Conservation (phyloP, 2,888 invertebrate genomes). For the Marasmarcha lunaedactyla region DNA sequence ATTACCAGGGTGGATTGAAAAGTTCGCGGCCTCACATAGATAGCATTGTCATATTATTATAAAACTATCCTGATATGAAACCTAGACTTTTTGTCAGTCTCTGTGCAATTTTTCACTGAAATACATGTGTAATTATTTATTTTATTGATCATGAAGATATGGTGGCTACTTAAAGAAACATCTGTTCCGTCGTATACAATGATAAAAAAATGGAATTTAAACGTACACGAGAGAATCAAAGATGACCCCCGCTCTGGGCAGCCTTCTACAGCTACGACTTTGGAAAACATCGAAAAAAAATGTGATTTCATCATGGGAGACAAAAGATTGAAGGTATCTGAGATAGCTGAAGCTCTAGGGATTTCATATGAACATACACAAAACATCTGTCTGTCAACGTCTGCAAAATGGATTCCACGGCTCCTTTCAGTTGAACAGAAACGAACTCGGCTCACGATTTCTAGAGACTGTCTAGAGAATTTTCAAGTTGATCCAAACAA, state of each 20-base stretch:
- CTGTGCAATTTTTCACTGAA: too few relatives aligned
- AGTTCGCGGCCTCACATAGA: too few relatives aligned
- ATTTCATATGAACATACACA: constrained; percentile 8
- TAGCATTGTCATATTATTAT: too few relatives aligned
- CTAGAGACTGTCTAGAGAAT: constrained; percentile 11
- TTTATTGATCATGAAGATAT: constrained; percentile 8
- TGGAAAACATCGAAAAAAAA: constrained; percentile 13
- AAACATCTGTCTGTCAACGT: constrained; percentile 10
- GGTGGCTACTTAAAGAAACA: constrained; percentile 6
- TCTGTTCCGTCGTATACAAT: constrained; percentile 13
- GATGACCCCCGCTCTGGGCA: constrained; percentile 13
- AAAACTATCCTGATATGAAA: too few relatives aligned
- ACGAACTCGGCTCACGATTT: constrained; percentile 9
- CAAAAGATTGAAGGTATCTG: constrained; percentile 13
- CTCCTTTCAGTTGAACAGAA: constrained; percentile 12
- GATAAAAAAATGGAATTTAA: constrained; percentile 16
- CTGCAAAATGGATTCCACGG: constrained; percentile 11
- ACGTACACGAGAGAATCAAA: constrained; percentile 14
- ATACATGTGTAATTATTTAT: too few relatives aligned
- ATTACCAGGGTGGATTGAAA: too few relatives aligned
- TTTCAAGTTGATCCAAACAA: constrained; percentile 8
- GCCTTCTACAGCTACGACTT: constrained; percentile 1
- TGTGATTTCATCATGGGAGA: constrained; percentile 13
- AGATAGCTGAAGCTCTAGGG: constrained; percentile 11
- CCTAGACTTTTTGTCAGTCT: too few relatives aligned